Conservation (phyloP, 2,113 vertebrate species). For the Picathartes gymnocephalus region DNA sequence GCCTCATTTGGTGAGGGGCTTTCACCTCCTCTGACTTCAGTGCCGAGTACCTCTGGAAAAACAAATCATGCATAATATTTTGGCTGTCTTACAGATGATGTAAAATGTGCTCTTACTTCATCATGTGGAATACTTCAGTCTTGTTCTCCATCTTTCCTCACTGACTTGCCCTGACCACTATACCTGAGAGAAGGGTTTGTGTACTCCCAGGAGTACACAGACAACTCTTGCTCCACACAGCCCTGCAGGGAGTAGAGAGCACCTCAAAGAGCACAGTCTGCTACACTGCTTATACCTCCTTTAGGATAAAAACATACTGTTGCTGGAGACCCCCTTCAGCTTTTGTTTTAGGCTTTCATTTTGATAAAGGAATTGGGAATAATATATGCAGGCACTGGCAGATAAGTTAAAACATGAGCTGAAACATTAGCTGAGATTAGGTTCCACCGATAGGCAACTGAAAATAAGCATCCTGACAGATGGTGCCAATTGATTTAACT, state of each 20-base stretch:
- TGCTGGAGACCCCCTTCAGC: background rate
- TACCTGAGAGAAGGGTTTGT: background rate
- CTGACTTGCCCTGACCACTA: background rate
- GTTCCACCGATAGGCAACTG: background rate
- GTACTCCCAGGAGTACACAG: background rate
- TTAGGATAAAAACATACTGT: background rate
- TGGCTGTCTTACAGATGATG: background rate
- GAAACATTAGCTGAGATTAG: background rate
- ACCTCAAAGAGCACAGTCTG: background rate
- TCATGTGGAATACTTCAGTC: background rate
- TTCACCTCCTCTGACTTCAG: background rate
- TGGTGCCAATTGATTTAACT: constrained; percentile 34
- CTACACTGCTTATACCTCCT: background rate
- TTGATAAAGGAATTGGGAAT: background rate
- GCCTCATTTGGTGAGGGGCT: background rate
- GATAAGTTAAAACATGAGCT: background rate
- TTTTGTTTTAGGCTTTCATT: background rate
- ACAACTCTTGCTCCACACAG: background rate
- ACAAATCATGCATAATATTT: background rate
- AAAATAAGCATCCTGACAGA: constrained; percentile 35
- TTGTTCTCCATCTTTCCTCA: background rate
- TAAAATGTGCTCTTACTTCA: background rate
- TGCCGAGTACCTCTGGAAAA: background rate
- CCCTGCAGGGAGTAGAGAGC: accelerated
- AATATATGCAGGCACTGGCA: background rate